A percentile compares a stretch with the other conserved stretches of the same genome.
Evolutionary conservation across 1,140 invertebrate genomes (phyloP).

Genomic region (Musca domestica): DNA sequence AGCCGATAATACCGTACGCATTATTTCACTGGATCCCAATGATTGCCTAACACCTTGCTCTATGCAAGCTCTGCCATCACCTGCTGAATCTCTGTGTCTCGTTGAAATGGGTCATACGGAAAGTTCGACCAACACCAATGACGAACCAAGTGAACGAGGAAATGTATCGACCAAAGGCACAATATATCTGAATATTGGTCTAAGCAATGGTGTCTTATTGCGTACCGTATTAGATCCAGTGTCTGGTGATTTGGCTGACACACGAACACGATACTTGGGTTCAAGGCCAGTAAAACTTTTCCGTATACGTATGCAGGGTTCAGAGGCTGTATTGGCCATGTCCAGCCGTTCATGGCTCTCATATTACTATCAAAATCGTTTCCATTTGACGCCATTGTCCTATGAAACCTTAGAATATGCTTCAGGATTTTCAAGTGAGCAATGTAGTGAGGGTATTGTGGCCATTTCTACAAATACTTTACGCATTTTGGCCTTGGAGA

Average conservation of each 20-base stretch:
- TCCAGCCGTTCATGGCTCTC: constrained; percentile 97
- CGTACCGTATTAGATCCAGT: constrained; percentile 95
- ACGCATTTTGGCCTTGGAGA: constrained; percentile 96
- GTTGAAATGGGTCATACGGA: constrained; percentile 78
- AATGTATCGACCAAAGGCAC: constrained; percentile 60
- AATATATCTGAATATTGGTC: constrained; percentile 95
- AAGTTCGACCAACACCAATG: constrained; percentile 48
- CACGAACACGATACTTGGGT: constrained; percentile 92
- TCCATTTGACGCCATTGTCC: constrained; percentile 92
- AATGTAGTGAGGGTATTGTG: constrained; percentile 99
- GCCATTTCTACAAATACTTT: constrained; percentile 98
- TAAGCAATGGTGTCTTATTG: constrained; percentile 95
- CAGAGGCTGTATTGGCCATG: constrained; percentile 95
- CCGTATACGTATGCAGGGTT: constrained; percentile 90
- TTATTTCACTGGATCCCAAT: constrained; percentile 94
- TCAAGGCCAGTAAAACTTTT: constrained; percentile 95
- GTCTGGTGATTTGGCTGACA: constrained; percentile 95
- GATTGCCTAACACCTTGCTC: constrained; percentile 91
- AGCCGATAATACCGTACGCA: constrained; percentile 94
- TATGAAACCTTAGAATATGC: constrained; percentile 98
- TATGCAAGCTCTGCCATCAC: constrained; percentile 95
- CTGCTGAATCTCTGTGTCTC: constrained; percentile 94
- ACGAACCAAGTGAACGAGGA: constrained; percentile 53
- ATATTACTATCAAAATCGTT: constrained; percentile 97
- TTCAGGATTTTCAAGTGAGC: constrained; percentile 83